Evolutionary conservation across 2,113 vertebrate species (phyloP).

Genomic region (Suricata suricatta): DNA sequence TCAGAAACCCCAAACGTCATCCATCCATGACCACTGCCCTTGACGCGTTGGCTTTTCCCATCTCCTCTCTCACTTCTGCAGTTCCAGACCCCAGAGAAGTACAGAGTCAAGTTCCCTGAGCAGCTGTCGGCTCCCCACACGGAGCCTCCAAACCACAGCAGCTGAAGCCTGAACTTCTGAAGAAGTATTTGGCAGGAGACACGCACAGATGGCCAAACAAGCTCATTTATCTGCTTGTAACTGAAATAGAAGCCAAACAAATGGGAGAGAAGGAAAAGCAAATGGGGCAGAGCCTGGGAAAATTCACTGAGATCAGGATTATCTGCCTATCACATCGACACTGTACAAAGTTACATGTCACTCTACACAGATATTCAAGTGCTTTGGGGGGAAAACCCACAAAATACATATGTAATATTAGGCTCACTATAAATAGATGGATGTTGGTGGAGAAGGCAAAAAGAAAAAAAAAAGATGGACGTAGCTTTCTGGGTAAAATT

Average conservation of each 20-base stretch:
- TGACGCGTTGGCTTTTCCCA: rapidly evolving
- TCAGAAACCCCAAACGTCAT: background rate
- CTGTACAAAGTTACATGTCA: background rate
- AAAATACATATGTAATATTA: background rate
- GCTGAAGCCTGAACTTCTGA: background rate
- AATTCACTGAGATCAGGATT: background rate
- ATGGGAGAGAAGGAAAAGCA: background rate
- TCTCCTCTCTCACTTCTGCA: background rate
- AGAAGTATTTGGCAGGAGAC: constrained; percentile 26
- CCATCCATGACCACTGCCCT: background rate
- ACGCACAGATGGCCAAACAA: constrained; percentile 16
- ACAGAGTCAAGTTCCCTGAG: background rate
- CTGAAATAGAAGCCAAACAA: constrained; percentile 13
- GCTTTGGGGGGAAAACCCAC: background rate
- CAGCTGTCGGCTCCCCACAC: background rate
- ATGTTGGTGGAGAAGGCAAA: background rate
- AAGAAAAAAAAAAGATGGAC: background rate
- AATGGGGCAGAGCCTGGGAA: background rate
- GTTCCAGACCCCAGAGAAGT: background rate
- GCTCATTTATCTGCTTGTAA: background rate
- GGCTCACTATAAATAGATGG: background rate
- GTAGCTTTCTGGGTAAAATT: background rate
- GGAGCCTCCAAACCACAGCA: background rate
- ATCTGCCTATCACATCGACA: background rate
- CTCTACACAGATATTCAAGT: background rate